These are phyloP conservation scores for Aleiodes leptofemur DNA, from an alignment of 2,888 invertebrate genomes.

Conservation along the genomic window DNA sequence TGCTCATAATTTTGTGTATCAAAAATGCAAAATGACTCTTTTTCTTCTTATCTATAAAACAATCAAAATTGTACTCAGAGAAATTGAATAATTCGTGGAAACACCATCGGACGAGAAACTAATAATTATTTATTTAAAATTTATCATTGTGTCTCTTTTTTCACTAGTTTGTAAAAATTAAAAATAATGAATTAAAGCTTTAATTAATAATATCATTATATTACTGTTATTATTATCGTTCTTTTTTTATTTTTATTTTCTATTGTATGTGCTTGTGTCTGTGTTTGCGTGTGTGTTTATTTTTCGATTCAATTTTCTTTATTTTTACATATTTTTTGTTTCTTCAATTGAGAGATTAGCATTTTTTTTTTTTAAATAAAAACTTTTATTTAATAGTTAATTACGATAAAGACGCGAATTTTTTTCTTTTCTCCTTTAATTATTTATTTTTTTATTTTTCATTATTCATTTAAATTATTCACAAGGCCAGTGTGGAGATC, in stretches of 20 bases:
- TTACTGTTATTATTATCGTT: not conserved
- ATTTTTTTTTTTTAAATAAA: not conserved
- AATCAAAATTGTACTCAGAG: not conserved
- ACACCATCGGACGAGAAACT: slow-evolving; percentile 26
- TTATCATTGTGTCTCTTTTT: slow-evolving; percentile 31
- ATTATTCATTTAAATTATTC: slow-evolving; percentile 18
- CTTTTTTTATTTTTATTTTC: slow-evolving; percentile 1
- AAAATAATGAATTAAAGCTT: slow-evolving; percentile 52
- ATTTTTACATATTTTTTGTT: slow-evolving; percentile 43
- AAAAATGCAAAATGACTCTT: no score
- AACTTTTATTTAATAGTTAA: slow-evolving; percentile 14
- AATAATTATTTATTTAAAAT: no score
- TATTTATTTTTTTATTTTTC: slow-evolving; percentile 8
- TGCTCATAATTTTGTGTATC: no score
- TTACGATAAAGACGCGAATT: slow-evolving; percentile 4
- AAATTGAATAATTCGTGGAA: not conserved
- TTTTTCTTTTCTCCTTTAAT: not conserved
- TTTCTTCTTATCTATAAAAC: slow-evolving; percentile 16
- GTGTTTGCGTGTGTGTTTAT: no score
- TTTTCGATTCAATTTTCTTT: slow-evolving; percentile 10
- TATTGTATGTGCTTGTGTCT: not conserved
- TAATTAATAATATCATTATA: slow-evolving; percentile 22
- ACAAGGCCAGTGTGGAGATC: slow-evolving; percentile 53
- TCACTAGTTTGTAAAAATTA: not conserved
- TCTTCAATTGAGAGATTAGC: slow-evolving; percentile 15